Evolutionary conservation across 2,113 vertebrate genomes (phyloP).

Genomic region (Chaenocephalus aceratus): DNA sequence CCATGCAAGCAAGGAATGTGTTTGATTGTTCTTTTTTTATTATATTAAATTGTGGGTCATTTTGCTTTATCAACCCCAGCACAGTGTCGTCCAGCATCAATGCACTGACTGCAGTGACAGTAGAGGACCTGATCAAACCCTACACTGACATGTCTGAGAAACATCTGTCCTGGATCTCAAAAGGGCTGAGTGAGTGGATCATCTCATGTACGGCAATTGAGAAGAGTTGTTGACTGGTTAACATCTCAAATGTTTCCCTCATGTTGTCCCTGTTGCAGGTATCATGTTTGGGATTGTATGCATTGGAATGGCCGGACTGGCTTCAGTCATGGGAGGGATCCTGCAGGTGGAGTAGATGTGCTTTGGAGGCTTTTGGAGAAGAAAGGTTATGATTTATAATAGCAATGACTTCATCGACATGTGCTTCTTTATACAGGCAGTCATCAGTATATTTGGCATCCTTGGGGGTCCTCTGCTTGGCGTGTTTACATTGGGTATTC

Average conservation of each 20-base stretch:
- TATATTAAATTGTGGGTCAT: neutral
- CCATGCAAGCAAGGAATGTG: neutral
- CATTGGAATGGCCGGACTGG: constrained; percentile 85
- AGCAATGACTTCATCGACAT: neutral
- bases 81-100: constrained; percentile 93
- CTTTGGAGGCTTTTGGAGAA: neutral
- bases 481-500: constrained; percentile 83
- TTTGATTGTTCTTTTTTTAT: neutral
- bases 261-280: constrained; percentile 66
- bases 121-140: constrained; percentile 89
- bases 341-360: constrained; percentile 78
- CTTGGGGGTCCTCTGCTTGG: constrained; percentile 86
- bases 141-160: constrained; percentile 82
- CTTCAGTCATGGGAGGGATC: constrained; percentile 84
- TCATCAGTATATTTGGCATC: constrained; percentile 82
- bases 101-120: constrained; percentile 88
- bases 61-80: constrained; percentile 66
- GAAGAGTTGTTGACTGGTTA: neutral
- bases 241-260: neutral
- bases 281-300: constrained; percentile 81
- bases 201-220: neutral
- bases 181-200: constrained; percentile 85
- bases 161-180: constrained; percentile 85
- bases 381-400: neutral
- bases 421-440: constrained; percentile 70